Percentiles rank a stretch among this genome's conserved stretches.
Conservation (phyloP, 2,888 invertebrate species). For the Spodoptera exigua region DNA sequence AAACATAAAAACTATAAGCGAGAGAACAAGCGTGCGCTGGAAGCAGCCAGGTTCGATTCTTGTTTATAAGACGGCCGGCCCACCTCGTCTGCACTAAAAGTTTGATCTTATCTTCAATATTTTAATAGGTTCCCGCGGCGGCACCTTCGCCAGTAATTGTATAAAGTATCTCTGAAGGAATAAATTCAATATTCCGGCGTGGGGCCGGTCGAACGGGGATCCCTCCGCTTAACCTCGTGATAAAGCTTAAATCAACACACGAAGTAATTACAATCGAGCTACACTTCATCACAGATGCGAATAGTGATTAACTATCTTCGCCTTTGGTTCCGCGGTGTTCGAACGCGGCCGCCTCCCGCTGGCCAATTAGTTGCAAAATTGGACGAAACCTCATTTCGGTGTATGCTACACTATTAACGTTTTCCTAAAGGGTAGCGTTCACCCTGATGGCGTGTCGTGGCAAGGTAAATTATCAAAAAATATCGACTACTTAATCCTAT, state of each 20-base stretch:
- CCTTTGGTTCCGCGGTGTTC: slow-evolving; percentile 72
- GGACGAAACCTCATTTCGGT: slow-evolving; percentile 69
- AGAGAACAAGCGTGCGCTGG: slow-evolving; percentile 72
- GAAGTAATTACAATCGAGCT: slow-evolving; percentile 86
- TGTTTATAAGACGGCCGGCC: slow-evolving; percentile 83
- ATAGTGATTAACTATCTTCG: slow-evolving; percentile 84
- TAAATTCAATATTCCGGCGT: slow-evolving; percentile 82
- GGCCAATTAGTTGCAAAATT: slow-evolving; percentile 70
- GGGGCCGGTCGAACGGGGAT: slow-evolving; percentile 65
- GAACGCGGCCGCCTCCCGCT: slow-evolving; percentile 61
- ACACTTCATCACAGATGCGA: slow-evolving; percentile 86
- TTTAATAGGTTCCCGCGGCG: slow-evolving; percentile 88
- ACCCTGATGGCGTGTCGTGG: too few species aligned
- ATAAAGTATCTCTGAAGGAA: slow-evolving; percentile 80
- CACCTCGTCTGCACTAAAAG: slow-evolving; percentile 85
- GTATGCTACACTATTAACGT: slow-evolving; percentile 65
- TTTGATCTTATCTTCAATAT: slow-evolving; percentile 87
- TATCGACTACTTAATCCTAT: too few species aligned
- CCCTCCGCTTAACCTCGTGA: slow-evolving; percentile 75
- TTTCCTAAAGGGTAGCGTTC: slow-evolving; percentile 60
- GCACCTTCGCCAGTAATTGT: slow-evolving; percentile 85
- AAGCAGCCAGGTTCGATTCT: slow-evolving; percentile 80
- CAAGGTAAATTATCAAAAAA: too few species aligned
- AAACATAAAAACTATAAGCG: slow-evolving; percentile 82
- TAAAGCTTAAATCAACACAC: slow-evolving; percentile 88